Conservation (phyloP, 2,888 invertebrate species). For the Ormyrus rosae region DNA sequence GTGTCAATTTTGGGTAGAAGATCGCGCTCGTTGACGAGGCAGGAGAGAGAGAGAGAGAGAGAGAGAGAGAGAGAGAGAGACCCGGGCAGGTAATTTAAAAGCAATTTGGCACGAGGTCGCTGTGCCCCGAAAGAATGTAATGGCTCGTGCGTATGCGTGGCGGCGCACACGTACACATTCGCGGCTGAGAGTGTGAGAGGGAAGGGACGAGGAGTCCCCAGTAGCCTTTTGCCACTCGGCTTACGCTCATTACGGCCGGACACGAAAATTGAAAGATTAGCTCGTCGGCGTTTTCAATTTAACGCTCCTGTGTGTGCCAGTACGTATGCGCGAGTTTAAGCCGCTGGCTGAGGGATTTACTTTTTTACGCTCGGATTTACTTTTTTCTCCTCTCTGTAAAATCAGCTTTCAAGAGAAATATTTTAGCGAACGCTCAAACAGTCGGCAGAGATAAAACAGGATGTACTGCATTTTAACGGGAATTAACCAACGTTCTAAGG, state of each 20-base stretch:
- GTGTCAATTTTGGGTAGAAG: conserved; percentile 20
- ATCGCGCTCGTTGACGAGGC: conserved; percentile 7
- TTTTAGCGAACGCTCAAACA: too few relatives aligned
- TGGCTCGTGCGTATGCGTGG: conserved; percentile 37
- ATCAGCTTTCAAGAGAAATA: too few relatives aligned
- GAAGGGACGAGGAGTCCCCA: conserved; percentile 31
- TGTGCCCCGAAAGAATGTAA: conserved; percentile 61
- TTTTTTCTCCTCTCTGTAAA: too few relatives aligned
- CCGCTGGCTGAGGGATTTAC: too few relatives aligned
- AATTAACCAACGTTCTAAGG: too few relatives aligned
- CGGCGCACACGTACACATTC: not conserved
- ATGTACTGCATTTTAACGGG: too few relatives aligned
- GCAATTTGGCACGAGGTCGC: conserved; percentile 63
- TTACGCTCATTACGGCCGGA: conserved; percentile 55
- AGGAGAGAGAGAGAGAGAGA: not conserved
- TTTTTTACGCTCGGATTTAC: too few relatives aligned
- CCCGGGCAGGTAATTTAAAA: conserved; percentile 61
- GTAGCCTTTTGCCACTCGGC: conserved; percentile 53
- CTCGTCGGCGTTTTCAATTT: conserved; percentile 54
- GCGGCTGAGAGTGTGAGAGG: conserved; percentile 8
- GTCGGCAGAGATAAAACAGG: too few relatives aligned
- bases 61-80: not conserved
- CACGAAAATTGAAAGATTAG: conserved; percentile 56
- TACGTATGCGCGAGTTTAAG: not conserved
- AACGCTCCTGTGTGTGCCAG: conserved; percentile 5